A percentile compares a stretch with the other conserved stretches of the same genome.
Evolutionary conservation across 1,140 invertebrate genomes (phyloP).

Genomic region (Pararge aegeria): DNA sequence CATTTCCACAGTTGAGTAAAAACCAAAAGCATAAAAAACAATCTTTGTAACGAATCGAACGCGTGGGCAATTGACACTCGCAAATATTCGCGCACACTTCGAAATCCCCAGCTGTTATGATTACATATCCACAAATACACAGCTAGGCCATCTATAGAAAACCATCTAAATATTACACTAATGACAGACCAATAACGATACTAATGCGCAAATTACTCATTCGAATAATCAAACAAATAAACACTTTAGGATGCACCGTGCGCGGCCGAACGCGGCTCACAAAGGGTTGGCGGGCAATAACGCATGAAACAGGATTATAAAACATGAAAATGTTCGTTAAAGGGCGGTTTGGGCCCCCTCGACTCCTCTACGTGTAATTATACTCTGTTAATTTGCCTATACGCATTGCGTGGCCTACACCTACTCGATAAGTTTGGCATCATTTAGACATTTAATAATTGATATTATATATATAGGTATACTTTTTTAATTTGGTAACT

Average conservation of each 20-base stretch:
- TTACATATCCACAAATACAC: too few relatives aligned
- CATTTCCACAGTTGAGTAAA: too few relatives aligned
- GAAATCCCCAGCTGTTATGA: too few relatives aligned
- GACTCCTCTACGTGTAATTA: constrained; percentile 59
- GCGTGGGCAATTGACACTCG: too few relatives aligned
- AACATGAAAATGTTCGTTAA: constrained; percentile 74
- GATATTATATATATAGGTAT: too few relatives aligned
- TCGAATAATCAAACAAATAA: constrained; percentile 25
- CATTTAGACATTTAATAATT: too few relatives aligned
- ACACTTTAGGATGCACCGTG: constrained; percentile 33
- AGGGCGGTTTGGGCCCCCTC: constrained; percentile 53
- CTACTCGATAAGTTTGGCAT: not conserved
- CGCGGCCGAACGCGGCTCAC: constrained; percentile 42
- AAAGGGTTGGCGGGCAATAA: constrained; percentile 70
- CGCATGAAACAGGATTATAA: constrained; percentile 78
- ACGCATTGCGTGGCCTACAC: not conserved
- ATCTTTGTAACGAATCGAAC: too few relatives aligned
- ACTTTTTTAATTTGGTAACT: too few relatives aligned
- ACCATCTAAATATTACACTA: not conserved
- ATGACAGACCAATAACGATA: constrained; percentile 10
- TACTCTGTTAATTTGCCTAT: constrained; percentile 63
- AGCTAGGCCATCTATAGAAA: too few relatives aligned
- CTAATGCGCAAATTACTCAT: constrained; percentile 20
- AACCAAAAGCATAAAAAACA: too few relatives aligned
- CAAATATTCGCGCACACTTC: too few relatives aligned